Base-by-base conservation (phyloP, 92 coral and sea anemone species). In the Epizoanthus illoricatus region DNA sequence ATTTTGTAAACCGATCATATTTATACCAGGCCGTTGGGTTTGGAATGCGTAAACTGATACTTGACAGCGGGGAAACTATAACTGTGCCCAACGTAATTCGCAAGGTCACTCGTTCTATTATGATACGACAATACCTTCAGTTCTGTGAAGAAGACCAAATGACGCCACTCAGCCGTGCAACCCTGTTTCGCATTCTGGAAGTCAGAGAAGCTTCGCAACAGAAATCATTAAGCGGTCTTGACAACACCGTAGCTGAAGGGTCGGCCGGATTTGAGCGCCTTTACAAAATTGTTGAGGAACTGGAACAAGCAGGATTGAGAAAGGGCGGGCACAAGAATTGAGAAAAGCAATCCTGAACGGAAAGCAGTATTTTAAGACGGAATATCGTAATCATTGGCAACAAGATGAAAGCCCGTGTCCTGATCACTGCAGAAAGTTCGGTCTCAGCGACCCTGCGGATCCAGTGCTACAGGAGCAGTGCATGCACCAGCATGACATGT, bases 171-270 rank as follows among this genome's bases (percentile, higher is more conserved):
- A 86, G 90, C 66, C 85, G 86, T n/a, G 76, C 89, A 39, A 88
- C 86, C 4, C 41, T 85, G 64, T 86, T 47, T 54, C 74, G 89
- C 43, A 79, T 84, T 17, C 74, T 81, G 23, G 86, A 81, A 21
- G 83, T 81, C 75, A 80, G 89, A 28, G 86, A 71, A 73, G 89
- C 89, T 52, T 80, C 85, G 15, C 86, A 86, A 73, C 76, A 79
- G 56, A 80, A 58, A 39, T 80, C 82, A 5, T 72, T 85, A 36
- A 23, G 69, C 57, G 88, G 88, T 17, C 75, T 75, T 41, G 89
- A 86, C 47, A 86, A 88, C 76, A 88, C 84, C 23, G 88, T 88
- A 80, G 60, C 86, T 13, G 91, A 88, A 69, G 88, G 88, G 20
- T 80, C 91, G 13, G 88, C 88, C 41, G 88, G 88, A 39, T 80